Percentiles rank a stretch among this genome's conserved stretches.
phyloP scores from a whole-genome alignment of 1,140 invertebrate genomes.

The Lineus longissimus region DNA sequence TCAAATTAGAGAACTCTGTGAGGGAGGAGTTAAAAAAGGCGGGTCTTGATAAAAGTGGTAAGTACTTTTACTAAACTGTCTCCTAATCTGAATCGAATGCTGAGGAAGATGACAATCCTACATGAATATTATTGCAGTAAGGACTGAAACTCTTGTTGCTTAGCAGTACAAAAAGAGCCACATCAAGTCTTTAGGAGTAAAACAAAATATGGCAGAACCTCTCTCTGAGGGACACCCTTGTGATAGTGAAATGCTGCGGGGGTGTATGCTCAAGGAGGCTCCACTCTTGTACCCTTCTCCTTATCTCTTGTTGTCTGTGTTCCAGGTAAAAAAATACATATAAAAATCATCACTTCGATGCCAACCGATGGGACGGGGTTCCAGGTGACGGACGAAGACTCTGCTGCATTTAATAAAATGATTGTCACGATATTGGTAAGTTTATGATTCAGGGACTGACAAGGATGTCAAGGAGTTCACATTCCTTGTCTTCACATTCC shows the following conservation, averaged over 20 bases:
- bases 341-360: conserved; percentile 38
- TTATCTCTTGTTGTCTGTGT: background rate
- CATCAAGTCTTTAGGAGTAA: too few species aligned
- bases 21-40: conserved; percentile 36
- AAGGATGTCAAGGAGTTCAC: background rate
- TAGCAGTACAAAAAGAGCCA: too few species aligned
- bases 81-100: too few species aligned
- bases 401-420: conserved; percentile 36
- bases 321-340: conserved; percentile 34
- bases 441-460: background rate
- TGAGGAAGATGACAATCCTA: too few species aligned
- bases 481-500: background rate
- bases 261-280: too few species aligned
- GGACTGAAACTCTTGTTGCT: too few species aligned
- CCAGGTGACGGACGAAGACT: conserved; percentile 36
- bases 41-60: conserved; percentile 35
- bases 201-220: too few species aligned
- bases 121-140: too few species aligned
- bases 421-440: conserved; percentile 39
- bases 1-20: conserved; percentile 29
- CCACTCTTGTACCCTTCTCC: background rate
- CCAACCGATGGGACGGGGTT: conserved; percentile 29
- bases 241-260: too few species aligned
- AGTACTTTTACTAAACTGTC: too few species aligned
- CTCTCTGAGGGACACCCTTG: too few species aligned